phyloP scores from a whole-genome alignment of 1,140 invertebrate species.

The Metopolophium dirhodum region DNA sequence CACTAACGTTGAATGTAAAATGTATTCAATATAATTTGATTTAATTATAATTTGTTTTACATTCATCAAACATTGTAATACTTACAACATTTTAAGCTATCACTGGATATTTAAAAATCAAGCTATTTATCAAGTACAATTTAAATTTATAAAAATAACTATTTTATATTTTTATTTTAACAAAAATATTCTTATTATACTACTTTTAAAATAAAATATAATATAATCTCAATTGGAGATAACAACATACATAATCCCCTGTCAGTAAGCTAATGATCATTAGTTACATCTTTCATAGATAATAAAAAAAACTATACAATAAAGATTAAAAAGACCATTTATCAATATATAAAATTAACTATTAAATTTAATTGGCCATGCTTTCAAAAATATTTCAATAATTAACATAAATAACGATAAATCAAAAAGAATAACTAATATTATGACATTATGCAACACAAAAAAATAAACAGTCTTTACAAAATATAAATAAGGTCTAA shows the following conservation, averaged over 20 bases:
- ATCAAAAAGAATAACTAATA: constrained; percentile 3
- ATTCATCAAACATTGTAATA: background rate
- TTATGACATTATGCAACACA: background rate
- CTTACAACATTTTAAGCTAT: background rate
- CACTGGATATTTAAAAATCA: background rate
- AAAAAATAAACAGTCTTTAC: constrained; percentile 30
- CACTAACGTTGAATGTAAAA: background rate
- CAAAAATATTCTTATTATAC: background rate
- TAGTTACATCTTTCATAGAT: background rate
- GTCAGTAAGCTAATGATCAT: background rate
- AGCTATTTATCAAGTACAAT: background rate
- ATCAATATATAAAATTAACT: background rate
- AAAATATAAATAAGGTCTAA: background rate
- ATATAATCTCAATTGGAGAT: background rate
- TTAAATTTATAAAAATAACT: background rate
- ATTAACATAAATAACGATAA: background rate
- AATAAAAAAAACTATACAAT: background rate
- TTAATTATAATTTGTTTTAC: background rate
- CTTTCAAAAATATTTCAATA: background rate
- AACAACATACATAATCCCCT: constrained; percentile 3
- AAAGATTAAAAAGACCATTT: background rate
- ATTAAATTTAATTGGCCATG: background rate
- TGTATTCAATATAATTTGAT: background rate
- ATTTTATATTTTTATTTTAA: constrained; percentile 19
- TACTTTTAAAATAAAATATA: background rate